Conservation (phyloP, 2,113 vertebrate genomes). For the Xenotilapia longispinis region DNA sequence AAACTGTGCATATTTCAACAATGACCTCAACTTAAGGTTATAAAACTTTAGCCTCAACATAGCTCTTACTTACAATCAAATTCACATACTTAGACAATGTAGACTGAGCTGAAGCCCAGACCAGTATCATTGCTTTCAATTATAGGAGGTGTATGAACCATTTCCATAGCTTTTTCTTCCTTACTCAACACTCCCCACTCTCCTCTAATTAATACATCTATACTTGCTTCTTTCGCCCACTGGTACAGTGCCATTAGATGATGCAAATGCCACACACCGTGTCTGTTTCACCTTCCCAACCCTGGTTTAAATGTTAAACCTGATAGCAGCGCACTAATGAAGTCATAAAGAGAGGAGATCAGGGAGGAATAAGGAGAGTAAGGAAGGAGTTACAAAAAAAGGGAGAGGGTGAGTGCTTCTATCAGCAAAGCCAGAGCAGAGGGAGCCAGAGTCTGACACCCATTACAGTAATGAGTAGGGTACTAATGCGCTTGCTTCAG, state of each 20-base stretch:
- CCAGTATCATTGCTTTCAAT: neutral
- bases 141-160: neutral
- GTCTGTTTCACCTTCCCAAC: slow-evolving; percentile 70
- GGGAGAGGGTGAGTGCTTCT: neutral
- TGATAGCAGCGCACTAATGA: slow-evolving; percentile 67
- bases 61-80: neutral
- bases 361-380: neutral
- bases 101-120: neutral
- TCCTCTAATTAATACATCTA: slow-evolving; percentile 60
- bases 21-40: neutral
- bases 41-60: neutral
- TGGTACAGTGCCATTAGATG: slow-evolving; percentile 55
- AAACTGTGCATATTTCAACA: neutral
- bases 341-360: slow-evolving; percentile 54
- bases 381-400: neutral
- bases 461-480: slow-evolving; percentile 69
- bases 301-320: slow-evolving; percentile 76
- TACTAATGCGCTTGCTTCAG: slow-evolving; percentile 54
- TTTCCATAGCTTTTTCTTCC: neutral
- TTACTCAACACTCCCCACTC: neutral
- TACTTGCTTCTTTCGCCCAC: slow-evolving; percentile 9
- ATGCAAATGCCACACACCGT: slow-evolving; percentile 68
- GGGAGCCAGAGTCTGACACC: slow-evolving; percentile 58
- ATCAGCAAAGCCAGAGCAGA: slow-evolving; percentile 21
- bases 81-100: neutral